phyloP scores from a whole-genome alignment of 2,797 vertebrate species.

The Bradypus variegatus region DNA sequence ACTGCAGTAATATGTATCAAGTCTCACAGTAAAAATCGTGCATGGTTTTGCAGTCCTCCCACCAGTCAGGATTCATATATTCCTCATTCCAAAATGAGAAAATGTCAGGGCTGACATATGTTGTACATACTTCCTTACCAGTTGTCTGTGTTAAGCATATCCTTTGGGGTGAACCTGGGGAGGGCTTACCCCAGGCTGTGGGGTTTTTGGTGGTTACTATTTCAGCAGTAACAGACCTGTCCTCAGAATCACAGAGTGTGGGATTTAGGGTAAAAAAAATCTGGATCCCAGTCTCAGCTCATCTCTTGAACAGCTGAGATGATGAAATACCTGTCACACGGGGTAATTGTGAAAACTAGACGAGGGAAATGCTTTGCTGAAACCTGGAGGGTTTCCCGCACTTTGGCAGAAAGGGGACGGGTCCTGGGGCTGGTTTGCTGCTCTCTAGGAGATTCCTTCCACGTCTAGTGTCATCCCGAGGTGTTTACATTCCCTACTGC shows the following conservation, averaged over 20 bases:
- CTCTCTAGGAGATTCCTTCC: not conserved
- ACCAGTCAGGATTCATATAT: not conserved
- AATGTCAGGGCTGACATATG: not conserved
- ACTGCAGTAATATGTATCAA: not conserved
- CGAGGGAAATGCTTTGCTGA: too few relatives aligned
- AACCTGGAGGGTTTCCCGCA: rapidly evolving
- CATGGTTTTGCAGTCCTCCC: not conserved
- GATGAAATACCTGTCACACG: rapidly evolving
- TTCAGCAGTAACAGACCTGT: not conserved
- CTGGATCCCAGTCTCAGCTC: not conserved
- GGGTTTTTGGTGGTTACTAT: not conserved
- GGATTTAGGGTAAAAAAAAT: not conserved
- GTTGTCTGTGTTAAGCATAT: conserved; percentile 36
- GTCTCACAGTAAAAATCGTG: not conserved
- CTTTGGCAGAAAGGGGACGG: not conserved
- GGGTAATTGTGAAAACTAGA: not conserved
- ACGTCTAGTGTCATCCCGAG: not conserved
- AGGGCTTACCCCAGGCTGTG: not conserved
- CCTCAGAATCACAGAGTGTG: not conserved
- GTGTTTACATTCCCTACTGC: not conserved
- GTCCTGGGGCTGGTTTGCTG: not conserved
- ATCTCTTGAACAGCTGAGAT: not conserved
- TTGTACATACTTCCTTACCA: not conserved
- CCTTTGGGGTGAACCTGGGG: not conserved
- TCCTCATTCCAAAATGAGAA: not conserved